These are phyloP conservation scores for Phenganax subtilis DNA, from an alignment of 92 coral and sea anemone species.

Conservation along the genomic window DNA sequence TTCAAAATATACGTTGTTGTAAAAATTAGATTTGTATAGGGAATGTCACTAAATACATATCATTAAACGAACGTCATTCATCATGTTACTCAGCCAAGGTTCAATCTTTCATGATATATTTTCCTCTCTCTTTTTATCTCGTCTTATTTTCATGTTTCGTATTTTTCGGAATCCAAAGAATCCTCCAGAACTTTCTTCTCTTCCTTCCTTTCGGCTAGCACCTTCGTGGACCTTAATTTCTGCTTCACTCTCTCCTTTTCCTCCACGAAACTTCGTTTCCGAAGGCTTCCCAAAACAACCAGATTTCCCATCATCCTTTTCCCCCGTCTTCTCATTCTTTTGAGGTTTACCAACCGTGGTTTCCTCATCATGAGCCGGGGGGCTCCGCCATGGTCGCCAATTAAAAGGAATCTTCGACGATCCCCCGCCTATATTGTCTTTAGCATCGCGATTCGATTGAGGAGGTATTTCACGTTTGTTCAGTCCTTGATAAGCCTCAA, in stretches of 20 bases:
- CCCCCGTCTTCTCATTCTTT: not conserved
- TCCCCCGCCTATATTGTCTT: not conserved
- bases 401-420: not conserved
- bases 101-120: not conserved
- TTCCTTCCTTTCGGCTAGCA: not conserved
- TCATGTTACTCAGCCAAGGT: not conserved
- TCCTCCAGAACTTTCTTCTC: not conserved
- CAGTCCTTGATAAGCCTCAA: not conserved
- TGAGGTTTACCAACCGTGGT: not conserved
- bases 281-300: not conserved
- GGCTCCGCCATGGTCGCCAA: slow-evolving; percentile 7
- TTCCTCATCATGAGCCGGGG: slow-evolving; percentile 1
- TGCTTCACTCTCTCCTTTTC: slow-evolving; percentile 2
- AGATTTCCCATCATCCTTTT: not conserved
- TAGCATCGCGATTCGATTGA: not conserved
- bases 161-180: slow-evolving; percentile 3
- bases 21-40: too few relatives aligned
- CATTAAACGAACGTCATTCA: too few relatives aligned
- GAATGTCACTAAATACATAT: too few relatives aligned
- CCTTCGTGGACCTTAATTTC: not conserved
- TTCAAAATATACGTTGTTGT: too few relatives aligned
- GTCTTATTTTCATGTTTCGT: not conserved
- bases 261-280: not conserved
- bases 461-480: not conserved
- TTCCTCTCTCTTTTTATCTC: slow-evolving; percentile 2